Evolutionary conservation across 2,113 vertebrate genomes (phyloP).

Genomic region (Gymnogyps californianus): DNA sequence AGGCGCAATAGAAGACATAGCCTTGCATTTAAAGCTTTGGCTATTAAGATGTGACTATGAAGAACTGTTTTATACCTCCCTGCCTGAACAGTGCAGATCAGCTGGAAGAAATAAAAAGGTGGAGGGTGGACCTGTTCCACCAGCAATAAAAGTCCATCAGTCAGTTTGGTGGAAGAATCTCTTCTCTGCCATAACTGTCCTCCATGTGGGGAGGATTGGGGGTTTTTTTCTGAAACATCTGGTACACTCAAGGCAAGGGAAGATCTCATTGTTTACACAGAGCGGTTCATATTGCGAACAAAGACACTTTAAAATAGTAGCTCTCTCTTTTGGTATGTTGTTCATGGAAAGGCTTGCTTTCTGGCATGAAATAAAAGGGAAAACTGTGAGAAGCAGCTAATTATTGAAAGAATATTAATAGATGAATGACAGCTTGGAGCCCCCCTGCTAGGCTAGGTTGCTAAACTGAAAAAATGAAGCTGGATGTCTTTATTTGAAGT

Average conservation of each 20-base stretch:
- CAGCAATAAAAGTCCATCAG: neutral
- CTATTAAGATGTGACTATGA: neutral
- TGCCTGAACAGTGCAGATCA: neutral
- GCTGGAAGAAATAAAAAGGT: neutral
- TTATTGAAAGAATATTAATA: conserved; percentile 34
- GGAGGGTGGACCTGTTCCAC: neutral
- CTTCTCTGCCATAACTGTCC: neutral
- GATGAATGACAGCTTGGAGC: neutral
- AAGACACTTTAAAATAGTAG: neutral
- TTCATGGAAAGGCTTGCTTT: conserved; percentile 5
- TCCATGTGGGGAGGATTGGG: neutral
- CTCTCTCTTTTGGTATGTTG: neutral
- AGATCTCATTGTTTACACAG: conserved; percentile 36
- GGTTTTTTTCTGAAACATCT: neutral
- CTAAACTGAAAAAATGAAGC: neutral
- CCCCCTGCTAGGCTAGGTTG: neutral
- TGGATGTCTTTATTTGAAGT: conserved; percentile 41
- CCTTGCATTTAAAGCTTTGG: neutral
- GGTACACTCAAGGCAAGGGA: neutral
- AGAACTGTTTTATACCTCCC: neutral
- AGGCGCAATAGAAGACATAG: accelerated
- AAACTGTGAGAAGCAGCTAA: neutral
- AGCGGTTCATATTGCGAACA: neutral
- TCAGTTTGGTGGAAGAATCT: neutral
- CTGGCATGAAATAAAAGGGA: conserved; percentile 11